Conservation (phyloP, 2,797 vertebrate species). For the Thripadectes ignobilis region DNA sequence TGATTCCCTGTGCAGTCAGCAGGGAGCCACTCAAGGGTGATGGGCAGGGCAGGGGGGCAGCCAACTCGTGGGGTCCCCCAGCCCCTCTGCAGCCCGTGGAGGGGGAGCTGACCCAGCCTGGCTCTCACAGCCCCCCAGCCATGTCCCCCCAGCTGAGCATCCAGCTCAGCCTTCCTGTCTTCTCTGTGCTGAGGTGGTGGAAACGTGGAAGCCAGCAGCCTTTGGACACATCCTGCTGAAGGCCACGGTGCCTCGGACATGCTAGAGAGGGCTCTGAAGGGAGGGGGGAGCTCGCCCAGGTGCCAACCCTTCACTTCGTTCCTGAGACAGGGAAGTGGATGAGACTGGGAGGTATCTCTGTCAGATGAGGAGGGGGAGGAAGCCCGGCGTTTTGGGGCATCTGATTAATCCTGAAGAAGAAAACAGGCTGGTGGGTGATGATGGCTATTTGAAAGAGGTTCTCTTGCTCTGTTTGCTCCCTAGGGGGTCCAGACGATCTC, state of each 20-base stretch:
- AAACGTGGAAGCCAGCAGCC: neutral
- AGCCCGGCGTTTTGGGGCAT: neutral
- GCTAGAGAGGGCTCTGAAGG: neutral
- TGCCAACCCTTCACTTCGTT: rapidly evolving
- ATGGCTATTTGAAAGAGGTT: neutral
- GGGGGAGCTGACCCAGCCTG: neutral
- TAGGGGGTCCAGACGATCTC: neutral
- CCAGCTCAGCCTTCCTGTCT: neutral
- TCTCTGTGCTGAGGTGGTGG: rapidly evolving
- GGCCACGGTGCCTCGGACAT: rapidly evolving
- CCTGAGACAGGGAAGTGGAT: neutral
- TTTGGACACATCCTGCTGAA: neutral
- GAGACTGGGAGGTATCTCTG: neutral
- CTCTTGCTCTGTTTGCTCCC: neutral
- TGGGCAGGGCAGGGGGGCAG: neutral
- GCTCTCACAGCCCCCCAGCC: neutral
- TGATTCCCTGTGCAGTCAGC: rapidly evolving
- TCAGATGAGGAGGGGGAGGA: neutral
- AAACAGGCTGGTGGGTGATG: neutral
- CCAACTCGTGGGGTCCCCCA: rapidly evolving
- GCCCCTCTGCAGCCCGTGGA: rapidly evolving
- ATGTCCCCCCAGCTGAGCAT: rapidly evolving
- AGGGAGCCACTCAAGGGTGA: rapidly evolving
- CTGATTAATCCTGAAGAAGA: neutral
- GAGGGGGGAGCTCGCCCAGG: neutral